Evolutionary conservation across 2,797 vertebrate species (phyloP).

Genomic region (Eulemur albifrons): DNA sequence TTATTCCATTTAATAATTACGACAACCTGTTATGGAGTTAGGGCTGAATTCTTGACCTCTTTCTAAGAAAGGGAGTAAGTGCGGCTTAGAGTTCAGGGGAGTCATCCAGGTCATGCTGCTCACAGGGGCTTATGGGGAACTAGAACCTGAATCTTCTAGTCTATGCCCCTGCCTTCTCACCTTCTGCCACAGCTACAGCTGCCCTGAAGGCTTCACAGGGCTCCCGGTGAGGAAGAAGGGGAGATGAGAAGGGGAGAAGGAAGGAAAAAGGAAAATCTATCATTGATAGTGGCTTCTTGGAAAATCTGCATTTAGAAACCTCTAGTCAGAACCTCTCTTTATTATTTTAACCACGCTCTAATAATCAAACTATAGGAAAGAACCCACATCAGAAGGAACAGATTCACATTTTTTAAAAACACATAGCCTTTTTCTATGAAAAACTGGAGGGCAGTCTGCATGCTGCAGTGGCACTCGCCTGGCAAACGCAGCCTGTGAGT

Average conservation of each 20-base stretch:
- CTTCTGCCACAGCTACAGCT: accelerated
- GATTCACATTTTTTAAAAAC: not conserved
- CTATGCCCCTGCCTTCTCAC: not conserved
- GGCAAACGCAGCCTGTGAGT: not conserved
- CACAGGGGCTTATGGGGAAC: not conserved
- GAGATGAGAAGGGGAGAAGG: too few relatives aligned
- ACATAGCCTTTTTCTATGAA: not conserved
- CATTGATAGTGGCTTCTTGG: not conserved
- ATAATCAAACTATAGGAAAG: not conserved
- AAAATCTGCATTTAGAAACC: not conserved
- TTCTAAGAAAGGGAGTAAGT: not conserved
- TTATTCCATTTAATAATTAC: not conserved
- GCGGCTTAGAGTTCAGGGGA: not conserved
- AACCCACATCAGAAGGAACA: not conserved
- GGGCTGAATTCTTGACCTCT: not conserved
- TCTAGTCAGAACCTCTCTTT: not conserved
- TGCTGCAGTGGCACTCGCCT: accelerated
- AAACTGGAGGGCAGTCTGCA: not conserved
- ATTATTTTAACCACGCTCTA: not conserved
- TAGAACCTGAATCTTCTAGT: not conserved
- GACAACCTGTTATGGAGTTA: too few relatives aligned
- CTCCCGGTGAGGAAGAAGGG: accelerated
- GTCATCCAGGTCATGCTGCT: not conserved
- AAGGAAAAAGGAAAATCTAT: not conserved
- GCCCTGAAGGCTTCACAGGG: not conserved